Base-by-base conservation (phyloP, 2,797 vertebrate species). In the Danio kyathit region DNA sequence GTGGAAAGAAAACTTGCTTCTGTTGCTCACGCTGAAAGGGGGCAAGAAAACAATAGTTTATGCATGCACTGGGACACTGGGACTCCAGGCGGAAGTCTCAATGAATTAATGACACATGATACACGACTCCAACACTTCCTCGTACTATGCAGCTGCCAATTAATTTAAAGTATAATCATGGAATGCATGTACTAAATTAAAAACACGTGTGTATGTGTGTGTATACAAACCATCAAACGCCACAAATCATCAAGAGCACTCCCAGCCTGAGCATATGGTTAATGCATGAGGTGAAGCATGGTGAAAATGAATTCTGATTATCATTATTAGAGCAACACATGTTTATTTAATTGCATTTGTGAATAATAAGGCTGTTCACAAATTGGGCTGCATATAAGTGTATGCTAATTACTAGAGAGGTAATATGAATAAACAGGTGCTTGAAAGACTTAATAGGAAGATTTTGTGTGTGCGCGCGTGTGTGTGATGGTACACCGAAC, bases 301-400 rank as follows among this genome's bases (percentile, higher is more conserved):
- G 59, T 72, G 69, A 64, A 80, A 80, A 80, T 73, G 48, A 54
- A 80, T 80, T 73, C 69, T 80, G 78, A 80, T 80, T 73, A 80
- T 80, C 59, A 80, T 80, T 80, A 80, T 80, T 80, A 72, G 78
- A 80, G 69, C 78, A 73, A 80, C 78, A 80, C 78, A 72, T 80
- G 78, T 73, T 80, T 80, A 63, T 80, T 80, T 73, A 73, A 80
- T 80, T 80, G 78, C 78, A 80, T 80, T 80, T 61, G 69, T 73
- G 69, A 73, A 80, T 80, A 80, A 80, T 73, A 80, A 80, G 69
- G 69, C 59, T 56, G 49, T 72, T 73, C 67, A 64, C 78, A 80
- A 80, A 80, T 72, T 80, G 60, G 40, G 63, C 69, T 14, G 57
- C 69, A 73, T 80, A 71, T 29, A 61, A 79, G 66, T 70, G 51